phyloP scores from a whole-genome alignment of 2,888 invertebrate species.

The Rhodophaea formosa region DNA sequence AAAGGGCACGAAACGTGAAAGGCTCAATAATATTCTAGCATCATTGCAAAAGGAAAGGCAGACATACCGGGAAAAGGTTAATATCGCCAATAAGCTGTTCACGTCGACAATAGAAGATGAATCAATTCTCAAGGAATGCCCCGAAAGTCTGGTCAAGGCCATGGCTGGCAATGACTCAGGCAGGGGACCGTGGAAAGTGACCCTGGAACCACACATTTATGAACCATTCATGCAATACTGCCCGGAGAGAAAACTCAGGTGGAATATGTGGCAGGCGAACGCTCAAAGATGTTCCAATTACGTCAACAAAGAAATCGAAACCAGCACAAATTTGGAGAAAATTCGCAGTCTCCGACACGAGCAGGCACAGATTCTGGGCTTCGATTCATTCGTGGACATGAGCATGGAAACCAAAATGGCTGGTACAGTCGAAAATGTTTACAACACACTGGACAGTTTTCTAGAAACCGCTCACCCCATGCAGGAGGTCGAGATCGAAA shows the following conservation, averaged over 20 bases:
- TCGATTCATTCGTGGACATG: conserved; percentile 89
- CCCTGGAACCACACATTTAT: conserved; percentile 87
- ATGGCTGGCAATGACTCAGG: conserved; percentile 83
- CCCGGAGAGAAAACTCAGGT: conserved; percentile 87
- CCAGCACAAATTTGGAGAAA: conserved; percentile 88
- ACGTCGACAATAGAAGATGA: conserved; percentile 84
- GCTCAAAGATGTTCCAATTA: conserved; percentile 85
- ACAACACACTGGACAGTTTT: conserved; percentile 84
- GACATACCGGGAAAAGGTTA: conserved; percentile 85
- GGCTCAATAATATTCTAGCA: conserved; percentile 68
- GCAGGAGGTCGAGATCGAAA: conserved; percentile 87
- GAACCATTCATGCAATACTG: conserved; percentile 92
- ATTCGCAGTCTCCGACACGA: conserved; percentile 85
- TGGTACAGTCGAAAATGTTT: conserved; percentile 87
- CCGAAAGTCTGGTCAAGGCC: conserved; percentile 83
- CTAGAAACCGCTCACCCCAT: conserved; percentile 85
- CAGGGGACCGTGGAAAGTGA: conserved; percentile 92
- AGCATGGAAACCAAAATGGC: conserved; percentile 98
- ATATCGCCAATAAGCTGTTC: conserved; percentile 84
- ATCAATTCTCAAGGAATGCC: conserved; percentile 86
- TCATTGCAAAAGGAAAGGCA: conserved; percentile 80
- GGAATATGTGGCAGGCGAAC: conserved; percentile 92
- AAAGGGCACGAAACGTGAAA: conserved; percentile 71
- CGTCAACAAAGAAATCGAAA: conserved; percentile 83
- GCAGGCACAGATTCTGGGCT: conserved; percentile 90